These are phyloP conservation scores for Gibbula magus DNA, from an alignment of 2,888 invertebrate genomes.

Conservation along the genomic window DNA sequence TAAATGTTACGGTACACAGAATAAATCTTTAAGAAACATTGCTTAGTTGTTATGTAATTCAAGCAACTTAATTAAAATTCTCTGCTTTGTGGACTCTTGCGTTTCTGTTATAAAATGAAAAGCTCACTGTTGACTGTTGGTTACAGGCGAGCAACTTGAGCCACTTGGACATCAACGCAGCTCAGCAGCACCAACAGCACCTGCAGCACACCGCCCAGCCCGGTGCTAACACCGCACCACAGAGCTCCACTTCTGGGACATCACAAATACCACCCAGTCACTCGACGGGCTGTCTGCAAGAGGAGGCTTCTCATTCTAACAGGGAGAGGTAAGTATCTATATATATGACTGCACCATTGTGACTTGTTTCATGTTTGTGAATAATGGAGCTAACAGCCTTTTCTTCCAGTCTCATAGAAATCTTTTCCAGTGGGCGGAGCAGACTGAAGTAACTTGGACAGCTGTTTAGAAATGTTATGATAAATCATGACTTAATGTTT, in stretches of 20 bases:
- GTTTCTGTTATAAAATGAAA: no score
- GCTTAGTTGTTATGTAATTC: background rate
- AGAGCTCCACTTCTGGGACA: conserved; percentile 6
- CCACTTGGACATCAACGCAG: conserved; percentile 63
- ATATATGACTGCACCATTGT: no score
- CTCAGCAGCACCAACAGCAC: conserved; percentile 56
- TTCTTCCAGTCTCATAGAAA: background rate
- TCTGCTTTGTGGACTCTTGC: no score
- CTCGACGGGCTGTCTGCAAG: conserved; percentile 26
- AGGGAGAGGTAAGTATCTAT: conserved; percentile 43
- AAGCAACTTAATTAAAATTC: background rate
- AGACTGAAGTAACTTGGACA: no score
- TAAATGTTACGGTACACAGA: no score
- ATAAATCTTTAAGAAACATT: no score
- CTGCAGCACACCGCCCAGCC: conserved; percentile 18
- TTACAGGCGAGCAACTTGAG: conserved; percentile 47
- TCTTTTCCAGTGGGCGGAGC: background rate
- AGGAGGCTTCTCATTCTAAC: conserved; percentile 14
- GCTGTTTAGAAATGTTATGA: background rate
- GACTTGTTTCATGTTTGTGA: background rate
- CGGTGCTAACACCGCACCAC: conserved; percentile 18
- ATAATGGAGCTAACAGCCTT: no score
- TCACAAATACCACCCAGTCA: conserved; percentile 29
- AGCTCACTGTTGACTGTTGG: background rate
- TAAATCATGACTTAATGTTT: conserved; percentile 14